Evolutionary conservation across 2,797 vertebrate genomes (phyloP).

Genomic region (Cheirogaleus major): DNA sequence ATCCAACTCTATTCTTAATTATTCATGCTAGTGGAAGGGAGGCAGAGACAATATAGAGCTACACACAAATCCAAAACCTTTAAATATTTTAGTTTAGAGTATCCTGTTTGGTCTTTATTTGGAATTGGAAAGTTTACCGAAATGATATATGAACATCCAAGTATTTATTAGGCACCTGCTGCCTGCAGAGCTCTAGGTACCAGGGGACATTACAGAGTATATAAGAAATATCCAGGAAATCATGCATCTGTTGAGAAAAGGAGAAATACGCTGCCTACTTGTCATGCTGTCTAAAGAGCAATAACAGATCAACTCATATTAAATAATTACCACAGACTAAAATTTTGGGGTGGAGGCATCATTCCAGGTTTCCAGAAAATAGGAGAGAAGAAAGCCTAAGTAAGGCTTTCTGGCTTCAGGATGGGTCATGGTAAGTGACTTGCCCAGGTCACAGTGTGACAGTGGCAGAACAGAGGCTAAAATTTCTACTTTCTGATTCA

Average conservation of each 20-base stretch:
- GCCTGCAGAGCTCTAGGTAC: neutral
- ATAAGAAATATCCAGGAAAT: neutral
- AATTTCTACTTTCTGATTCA: neutral
- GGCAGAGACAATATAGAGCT: neutral
- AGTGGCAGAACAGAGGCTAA: neutral
- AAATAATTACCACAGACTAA: neutral
- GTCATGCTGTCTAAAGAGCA: neutral
- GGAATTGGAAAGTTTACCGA: slow-evolving; percentile 4
- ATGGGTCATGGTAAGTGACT: neutral
- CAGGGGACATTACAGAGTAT: neutral
- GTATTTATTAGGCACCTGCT: neutral
- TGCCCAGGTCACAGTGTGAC: neutral
- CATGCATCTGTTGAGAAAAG: neutral
- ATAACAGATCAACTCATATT: neutral
- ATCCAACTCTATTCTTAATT: slow-evolving; percentile 29
- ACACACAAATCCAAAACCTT: neutral
- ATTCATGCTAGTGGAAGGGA: neutral
- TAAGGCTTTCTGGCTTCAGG: neutral
- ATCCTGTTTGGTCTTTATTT: slow-evolving; percentile 3
- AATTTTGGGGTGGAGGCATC: neutral
- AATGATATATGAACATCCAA: neutral
- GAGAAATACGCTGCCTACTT: neutral
- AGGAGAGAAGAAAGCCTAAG: neutral
- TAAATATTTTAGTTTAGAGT: slow-evolving; percentile 35
- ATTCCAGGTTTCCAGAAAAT: neutral